Evolutionary conservation across 2,113 vertebrate species (phyloP), one percentile per base, ranked within the genome.

Genomic region (Micromys minutus): DNA sequence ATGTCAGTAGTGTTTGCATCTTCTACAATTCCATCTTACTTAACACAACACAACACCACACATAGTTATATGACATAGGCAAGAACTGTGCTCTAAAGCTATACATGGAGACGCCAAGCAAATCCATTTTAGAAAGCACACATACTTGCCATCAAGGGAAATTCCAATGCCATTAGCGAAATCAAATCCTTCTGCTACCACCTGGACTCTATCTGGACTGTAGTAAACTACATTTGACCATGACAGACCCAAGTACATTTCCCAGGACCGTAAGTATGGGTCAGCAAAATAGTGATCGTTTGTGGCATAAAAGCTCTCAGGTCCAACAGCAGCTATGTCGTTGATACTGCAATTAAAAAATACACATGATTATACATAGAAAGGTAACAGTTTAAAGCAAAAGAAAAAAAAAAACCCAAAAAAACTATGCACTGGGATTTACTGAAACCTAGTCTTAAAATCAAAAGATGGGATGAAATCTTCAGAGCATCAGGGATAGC

Each of bases 301-400:
- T 79, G 99, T 99, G 93, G 99, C 99, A 90, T 99, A 99, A 97
- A 99, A 99, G 91, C 98, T 98, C 3, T 99, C 99, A 7, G 98
- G 98, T 92, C 99, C 99, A 29, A 99, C 50, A 22, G 99, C 99
- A 4, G 99, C 97, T 59, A 99, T 95, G 86, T 99, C 99, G 90
- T 99, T 99, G 79, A 99, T 96, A 86, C 99, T 99, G 97, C 67
- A 97, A 89, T 93, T n/a, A 19, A 96, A 97, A 96, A 96, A 95
- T 17, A 96, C 4, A 90, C 67, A n/a, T 9, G 13, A 57, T 50
- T 50, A 52, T 5, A 76, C 22, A 69, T 24, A 22, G 39, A 67
- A 61, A 24, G 2, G 12, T 22, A 50, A 0, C 10, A 10, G 3
- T 34, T 34, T 31, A 34, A 67, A 67, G 65, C 65, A 29, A 63